Base-by-base conservation (phyloP, 2,113 vertebrate species). In the Epinephelus moara region DNA sequence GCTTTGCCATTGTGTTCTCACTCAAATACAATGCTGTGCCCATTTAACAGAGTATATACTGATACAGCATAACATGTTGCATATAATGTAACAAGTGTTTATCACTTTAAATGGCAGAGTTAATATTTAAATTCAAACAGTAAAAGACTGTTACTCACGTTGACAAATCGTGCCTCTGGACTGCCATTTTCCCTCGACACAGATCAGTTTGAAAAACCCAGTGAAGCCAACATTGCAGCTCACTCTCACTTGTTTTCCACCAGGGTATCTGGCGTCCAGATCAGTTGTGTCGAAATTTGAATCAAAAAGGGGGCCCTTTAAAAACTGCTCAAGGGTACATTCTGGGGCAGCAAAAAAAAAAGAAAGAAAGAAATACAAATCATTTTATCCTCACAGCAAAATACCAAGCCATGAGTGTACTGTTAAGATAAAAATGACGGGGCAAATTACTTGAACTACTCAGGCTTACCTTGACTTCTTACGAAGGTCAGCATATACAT, bases 171-270 rank as follows among this genome's bases (percentile, higher is more conserved):
- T 12, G 11, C 67, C 81, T 40, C 0, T 11, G 1, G 1, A 0
- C 0, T 0, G 0, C 95, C 95, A 96, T 0, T 0, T 0, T 2
- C 81, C 85, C 0, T 82, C 7, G 0, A 0, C 0, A 64, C 95
- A 96, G 13, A 3, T 12, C 14, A 94, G 33, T 86, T 53, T 93
- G 60, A 90, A 80, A 53, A 88, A 89, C 15, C 95, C 95, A 42
- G 13, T 70, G 62, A 56, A 91, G 45, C 95, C 95, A 7, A 73
- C 3, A 3, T 4, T 70, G 80, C 95, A 96, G 45, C 6, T 6
- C n/a, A 95, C 78, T 82, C 53, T 89, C 15, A 95, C 67, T 71
- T 18, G 19, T 6, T 37, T 33, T 18, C 68, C 82, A 53, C 1
- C 0, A 0, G 0, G 0, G 59, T 95, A 95, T 0, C 0, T 70